These are phyloP conservation scores for Phylloscopus trochiloides DNA, from an alignment of 2,113 vertebrate genomes.

Conservation along the genomic window DNA sequence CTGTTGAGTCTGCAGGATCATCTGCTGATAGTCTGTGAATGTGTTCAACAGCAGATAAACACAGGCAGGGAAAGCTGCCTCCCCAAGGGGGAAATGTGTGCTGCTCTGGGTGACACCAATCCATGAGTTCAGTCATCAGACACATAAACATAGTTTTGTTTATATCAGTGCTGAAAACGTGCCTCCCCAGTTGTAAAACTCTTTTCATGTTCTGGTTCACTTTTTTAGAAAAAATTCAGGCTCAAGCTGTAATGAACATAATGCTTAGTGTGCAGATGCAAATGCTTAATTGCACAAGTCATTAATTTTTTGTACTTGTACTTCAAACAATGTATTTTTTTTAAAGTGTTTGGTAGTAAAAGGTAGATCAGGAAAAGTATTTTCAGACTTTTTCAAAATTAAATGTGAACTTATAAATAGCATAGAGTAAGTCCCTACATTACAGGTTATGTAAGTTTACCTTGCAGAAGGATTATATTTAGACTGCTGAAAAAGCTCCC, in stretches of 20 bases:
- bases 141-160: not conserved
- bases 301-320: not conserved
- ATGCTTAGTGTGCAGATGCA: rapidly evolving
- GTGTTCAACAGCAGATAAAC: not conserved
- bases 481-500: not conserved
- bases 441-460: not conserved
- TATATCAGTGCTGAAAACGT: not conserved
- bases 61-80: not conserved
- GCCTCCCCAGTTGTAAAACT: not conserved
- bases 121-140: not conserved
- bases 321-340: not conserved
- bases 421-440: not conserved
- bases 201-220: not conserved
- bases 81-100: not conserved
- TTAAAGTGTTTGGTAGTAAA: not conserved
- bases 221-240: not conserved
- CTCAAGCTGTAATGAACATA: not conserved
- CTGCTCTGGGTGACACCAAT: not conserved
- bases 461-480: not conserved
- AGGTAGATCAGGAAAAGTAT: not conserved
- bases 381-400: not conserved
- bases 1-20: not conserved
- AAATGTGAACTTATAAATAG: not conserved
- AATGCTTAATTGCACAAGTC: not conserved
- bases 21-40: not conserved